Evolutionary conservation across 2,797 vertebrate species (phyloP).

Genomic region (Enteromius unitaeniatus): DNA sequence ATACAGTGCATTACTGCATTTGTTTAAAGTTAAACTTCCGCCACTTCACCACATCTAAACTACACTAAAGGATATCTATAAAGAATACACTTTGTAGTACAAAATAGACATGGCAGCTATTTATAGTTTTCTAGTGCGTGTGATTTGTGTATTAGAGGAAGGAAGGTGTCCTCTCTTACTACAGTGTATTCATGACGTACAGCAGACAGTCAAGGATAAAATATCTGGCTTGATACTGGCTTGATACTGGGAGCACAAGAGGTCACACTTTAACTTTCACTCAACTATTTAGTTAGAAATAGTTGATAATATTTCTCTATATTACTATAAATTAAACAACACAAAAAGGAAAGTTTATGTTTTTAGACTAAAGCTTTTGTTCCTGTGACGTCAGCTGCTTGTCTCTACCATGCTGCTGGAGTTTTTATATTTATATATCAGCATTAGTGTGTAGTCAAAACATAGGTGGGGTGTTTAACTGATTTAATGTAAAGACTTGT

Average conservation of each 20-base stretch:
- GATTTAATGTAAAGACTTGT: slow-evolving; percentile 36
- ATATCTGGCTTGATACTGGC: slow-evolving; percentile 7
- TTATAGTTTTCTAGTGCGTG: slow-evolving; percentile 14
- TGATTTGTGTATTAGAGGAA: slow-evolving; percentile 30
- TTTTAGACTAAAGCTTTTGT: neutral
- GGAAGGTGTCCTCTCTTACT: slow-evolving; percentile 16
- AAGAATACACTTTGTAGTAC: neutral
- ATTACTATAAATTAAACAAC: neutral
- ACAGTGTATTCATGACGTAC: slow-evolving; percentile 2
- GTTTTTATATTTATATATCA: slow-evolving; percentile 30
- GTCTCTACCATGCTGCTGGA: neutral
- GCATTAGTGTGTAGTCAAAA: slow-evolving; percentile 55
- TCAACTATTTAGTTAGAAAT: neutral
- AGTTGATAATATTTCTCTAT: neutral
- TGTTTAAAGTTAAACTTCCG: neutral
- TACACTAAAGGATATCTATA: neutral
- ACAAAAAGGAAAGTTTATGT: neutral
- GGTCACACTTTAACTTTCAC: neutral
- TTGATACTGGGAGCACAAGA: neutral
- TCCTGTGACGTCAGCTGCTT: slow-evolving; percentile 1
- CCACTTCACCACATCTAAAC: neutral
- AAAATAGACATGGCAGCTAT: slow-evolving; percentile 19
- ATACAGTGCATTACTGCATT: neutral
- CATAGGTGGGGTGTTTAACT: slow-evolving; percentile 48
- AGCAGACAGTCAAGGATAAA: neutral